phyloP scores from a whole-genome alignment of 2,888 invertebrate genomes.

The Apoda limacodes region DNA sequence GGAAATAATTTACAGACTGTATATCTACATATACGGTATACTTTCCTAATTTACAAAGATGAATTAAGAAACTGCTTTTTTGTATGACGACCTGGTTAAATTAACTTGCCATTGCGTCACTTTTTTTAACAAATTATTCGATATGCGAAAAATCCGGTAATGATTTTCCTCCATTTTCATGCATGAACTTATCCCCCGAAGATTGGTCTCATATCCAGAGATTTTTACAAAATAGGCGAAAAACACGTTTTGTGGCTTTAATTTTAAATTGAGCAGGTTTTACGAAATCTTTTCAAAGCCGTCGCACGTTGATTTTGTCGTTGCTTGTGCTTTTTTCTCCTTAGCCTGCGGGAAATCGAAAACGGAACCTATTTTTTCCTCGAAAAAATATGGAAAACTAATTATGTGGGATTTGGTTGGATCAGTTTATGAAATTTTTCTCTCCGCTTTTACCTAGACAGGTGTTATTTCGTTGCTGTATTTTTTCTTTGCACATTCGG shows the following conservation, averaged over 20 bases:
- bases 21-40: no score
- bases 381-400: constrained; percentile 48
- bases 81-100: no score
- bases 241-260: constrained; percentile 71
- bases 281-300: constrained; percentile 62
- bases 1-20: no score
- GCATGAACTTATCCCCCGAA: constrained; percentile 48
- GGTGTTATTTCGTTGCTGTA: no score
- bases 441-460: no score
- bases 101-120: no score
- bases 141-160: no score
- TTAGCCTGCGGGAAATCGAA: constrained; percentile 34
- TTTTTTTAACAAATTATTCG: no score
- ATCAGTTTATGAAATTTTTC: no score
- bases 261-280: constrained; percentile 70
- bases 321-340: constrained; percentile 40
- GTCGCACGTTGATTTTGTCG: constrained; percentile 43
- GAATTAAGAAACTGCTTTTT: no score
- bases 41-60: no score
- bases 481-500: no score
- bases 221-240: constrained; percentile 69
- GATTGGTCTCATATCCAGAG: constrained; percentile 63
- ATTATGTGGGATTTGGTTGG: constrained; percentile 43
- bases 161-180: neutral
- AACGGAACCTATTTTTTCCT: constrained; percentile 44